Percentiles rank a stretch among this genome's conserved stretches.
Evolutionary conservation across 1,140 invertebrate genomes (phyloP).

Genomic region (Dendroctonus ponderosae): DNA sequence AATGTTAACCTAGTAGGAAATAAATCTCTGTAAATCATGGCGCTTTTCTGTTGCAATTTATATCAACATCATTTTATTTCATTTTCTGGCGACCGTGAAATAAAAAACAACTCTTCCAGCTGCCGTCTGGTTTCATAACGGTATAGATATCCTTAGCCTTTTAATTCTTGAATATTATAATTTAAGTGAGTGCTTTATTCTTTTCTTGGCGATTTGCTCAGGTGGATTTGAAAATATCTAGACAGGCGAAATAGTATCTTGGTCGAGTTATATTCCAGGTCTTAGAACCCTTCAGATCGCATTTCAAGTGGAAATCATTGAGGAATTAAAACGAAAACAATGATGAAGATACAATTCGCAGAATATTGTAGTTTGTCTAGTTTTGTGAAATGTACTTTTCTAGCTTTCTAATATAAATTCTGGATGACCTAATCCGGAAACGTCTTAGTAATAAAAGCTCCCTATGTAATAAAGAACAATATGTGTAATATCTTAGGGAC

Average conservation of each 20-base stretch:
- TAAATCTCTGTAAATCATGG: conserved; percentile 23
- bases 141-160: conserved; percentile 30
- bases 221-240: conserved; percentile 27
- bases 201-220: conserved; percentile 17
- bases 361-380: too few relatives aligned
- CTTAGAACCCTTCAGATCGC: neutral
- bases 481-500: conserved; percentile 14
- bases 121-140: conserved; percentile 22
- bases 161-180: conserved; percentile 29
- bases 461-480: too few relatives aligned
- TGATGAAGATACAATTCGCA: too few relatives aligned
- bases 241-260: conserved; percentile 7
- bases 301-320: too few relatives aligned
- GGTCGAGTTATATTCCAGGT: conserved; percentile 11
- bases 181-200: conserved; percentile 29
- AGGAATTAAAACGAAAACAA: too few relatives aligned
- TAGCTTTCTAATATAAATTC: too few relatives aligned
- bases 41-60: conserved; percentile 27
- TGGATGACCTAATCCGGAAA: too few relatives aligned
- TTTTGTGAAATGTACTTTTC: too few relatives aligned
- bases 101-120: conserved; percentile 12
- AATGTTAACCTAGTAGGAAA: conserved; percentile 21
- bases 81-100: conserved; percentile 7
- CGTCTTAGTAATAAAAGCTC: too few relatives aligned
- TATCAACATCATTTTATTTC: conserved; percentile 27